Evolutionary conservation across 1,140 invertebrate species (phyloP), one percentile per base, ranked within the genome.

Genomic region (Contarinia nasturtii): DNA sequence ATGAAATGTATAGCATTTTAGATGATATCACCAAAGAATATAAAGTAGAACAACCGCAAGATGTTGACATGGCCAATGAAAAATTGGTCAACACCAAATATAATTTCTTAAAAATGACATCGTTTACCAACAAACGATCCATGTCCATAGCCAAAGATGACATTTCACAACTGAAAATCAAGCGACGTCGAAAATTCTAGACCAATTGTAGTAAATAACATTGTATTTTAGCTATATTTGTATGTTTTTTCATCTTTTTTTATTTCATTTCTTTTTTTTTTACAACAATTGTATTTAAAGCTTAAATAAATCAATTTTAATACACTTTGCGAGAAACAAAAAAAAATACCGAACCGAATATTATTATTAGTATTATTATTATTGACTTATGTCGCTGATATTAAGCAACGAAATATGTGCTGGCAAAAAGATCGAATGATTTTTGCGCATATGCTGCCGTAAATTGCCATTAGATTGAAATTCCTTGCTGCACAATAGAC

Each of bases 1-100:
- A 40, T 19, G 48, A 55, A 41, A 57, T 61, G 34, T 17, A 47
- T n/a, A 42, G 44, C 33, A 48, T 55, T 21, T 51, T 60, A 27
- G 20, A 55, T 20, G 46, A 53, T n/a, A 46, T 49, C 14, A 17
- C 15, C 12, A 38, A n/a, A 17, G 36, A 38, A 5, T 38, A 38
- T 38, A 3, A 38, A 38, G 12, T 5, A 17, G 36, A 38, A 7
- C 4, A 38, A n/a, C 7, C 14, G 7, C 36, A 38, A 38, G 12
- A n/a, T 5, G 14, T n/a, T 38, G 12, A 38, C 12, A 38, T 38
- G 15, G 12, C 3, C 3, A 14, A 7, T 5, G 4, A 14, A 38
- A 5, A 38, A 38, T 38, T 14, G 36, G 14, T 5, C 2, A 3
- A 12, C 12, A 38, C 14, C 12, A 5, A 17, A n/a, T 38, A n/a